Evolutionary conservation across 2,113 vertebrate species (phyloP).

Genomic region (Himantopus leucocephalus): DNA sequence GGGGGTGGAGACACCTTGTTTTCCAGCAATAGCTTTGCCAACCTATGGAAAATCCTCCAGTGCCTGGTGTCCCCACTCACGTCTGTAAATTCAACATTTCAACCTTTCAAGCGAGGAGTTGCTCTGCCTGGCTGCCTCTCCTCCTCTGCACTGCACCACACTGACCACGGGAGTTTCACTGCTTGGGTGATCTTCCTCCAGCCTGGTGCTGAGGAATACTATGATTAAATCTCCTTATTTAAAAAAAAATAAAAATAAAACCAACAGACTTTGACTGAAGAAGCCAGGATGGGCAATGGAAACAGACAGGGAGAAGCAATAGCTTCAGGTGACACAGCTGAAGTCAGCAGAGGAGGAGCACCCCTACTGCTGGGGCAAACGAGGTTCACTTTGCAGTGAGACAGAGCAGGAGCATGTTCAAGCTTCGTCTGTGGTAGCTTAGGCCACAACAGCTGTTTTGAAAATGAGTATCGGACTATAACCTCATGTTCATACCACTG

Average conservation of each 20-base stretch:
- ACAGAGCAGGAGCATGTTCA: background rate
- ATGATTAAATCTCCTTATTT: background rate
- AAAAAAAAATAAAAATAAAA: background rate
- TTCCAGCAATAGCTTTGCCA: background rate
- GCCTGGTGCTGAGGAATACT: background rate
- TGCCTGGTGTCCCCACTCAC: background rate
- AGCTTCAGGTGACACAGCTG: background rate
- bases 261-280: background rate
- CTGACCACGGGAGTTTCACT: background rate
- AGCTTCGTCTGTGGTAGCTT: background rate
- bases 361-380: fast-evolving
- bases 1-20: background rate
- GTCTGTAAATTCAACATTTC: background rate
- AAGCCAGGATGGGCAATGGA: background rate
- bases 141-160: background rate
- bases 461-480: background rate
- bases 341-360: background rate
- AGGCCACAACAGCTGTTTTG: background rate
- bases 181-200: background rate
- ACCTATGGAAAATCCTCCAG: background rate
- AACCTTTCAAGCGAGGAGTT: background rate
- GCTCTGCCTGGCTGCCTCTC: background rate
- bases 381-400: background rate
- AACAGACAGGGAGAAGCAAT: background rate
- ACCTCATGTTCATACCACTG: background rate